Evolutionary conservation across 2,888 invertebrate genomes (phyloP), one percentile per base, ranked within the genome.

Genomic region (Hydraecia micacea): DNA sequence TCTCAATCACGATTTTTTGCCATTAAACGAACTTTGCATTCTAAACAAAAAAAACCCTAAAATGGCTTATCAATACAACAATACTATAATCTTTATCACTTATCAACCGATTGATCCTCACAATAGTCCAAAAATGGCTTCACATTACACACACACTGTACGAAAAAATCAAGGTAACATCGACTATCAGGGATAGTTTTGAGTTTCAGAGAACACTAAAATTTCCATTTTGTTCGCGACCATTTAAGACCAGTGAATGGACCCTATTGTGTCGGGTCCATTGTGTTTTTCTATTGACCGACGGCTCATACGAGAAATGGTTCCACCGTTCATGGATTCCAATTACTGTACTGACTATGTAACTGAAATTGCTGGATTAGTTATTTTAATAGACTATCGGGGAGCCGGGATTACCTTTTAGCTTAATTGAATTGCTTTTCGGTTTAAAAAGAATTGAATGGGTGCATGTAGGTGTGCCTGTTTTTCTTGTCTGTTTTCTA

Each of bases 251-350:
- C 94, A 90, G 91, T 94, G 93, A 95, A 95, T 94, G 91, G 92
- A 83, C 85, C 75, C 94, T 87, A 96, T 96, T 96, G 96, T 96
- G 89, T 90, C 78, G 86, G 82, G 52, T 75, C 94, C 89, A 96
- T 96, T 96, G 96, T 96, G 93, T 95, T 96, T 95, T 95, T 95
- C 94, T 93, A 95, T 95, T 94, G 96, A 93, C 93, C 94, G 90
- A 89, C 91, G 92, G 93, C 92, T 94, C 95, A 94, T 95, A 92
- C 93, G 93, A 90, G 92, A 84, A 92, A 92, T 90, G 90, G 91
- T 89, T 85, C 90, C 88, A 81, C 86, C 88, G 90, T 91, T 91
- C 93, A 90, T 91, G 92, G 94, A 92, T 94, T 95, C 91, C 95
- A 95, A 95, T 96, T 96, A 95, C 93, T 90, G 89, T 86, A 90